A percentile compares a stretch with the other conserved stretches of the same genome.
Evolutionary conservation across 1,140 invertebrate species (phyloP).

Genomic region (Sesamia nonagrioides): DNA sequence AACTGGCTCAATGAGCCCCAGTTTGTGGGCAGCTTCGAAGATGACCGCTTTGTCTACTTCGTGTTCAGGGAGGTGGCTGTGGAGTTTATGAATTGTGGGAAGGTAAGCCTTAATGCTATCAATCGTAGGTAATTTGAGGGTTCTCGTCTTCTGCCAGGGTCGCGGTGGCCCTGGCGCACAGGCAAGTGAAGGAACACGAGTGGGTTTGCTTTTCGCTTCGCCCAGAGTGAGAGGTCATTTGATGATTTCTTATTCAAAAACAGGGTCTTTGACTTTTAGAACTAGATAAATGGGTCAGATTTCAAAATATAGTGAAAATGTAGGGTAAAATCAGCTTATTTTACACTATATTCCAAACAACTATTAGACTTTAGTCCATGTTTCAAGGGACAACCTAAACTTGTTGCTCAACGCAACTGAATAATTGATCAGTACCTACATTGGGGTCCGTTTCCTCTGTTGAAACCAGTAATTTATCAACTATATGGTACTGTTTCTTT

Average conservation of each 20-base stretch:
- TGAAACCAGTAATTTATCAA: background rate
- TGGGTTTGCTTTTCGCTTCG: too few species aligned
- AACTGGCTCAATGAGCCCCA: slow-evolving; percentile 98
- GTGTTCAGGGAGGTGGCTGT: slow-evolving; percentile 96
- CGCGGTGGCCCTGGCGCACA: too few species aligned
- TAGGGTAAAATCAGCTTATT: too few species aligned
- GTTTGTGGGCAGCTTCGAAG: slow-evolving; percentile 97
- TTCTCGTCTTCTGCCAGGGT: too few species aligned
- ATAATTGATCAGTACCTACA: background rate
- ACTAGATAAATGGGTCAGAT: too few species aligned
- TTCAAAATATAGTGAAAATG: too few species aligned
- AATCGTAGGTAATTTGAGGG: too few species aligned
- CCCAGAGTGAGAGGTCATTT: too few species aligned
- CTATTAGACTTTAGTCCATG: background rate
- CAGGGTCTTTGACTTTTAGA: too few species aligned
- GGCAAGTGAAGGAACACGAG: too few species aligned
- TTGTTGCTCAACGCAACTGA: background rate
- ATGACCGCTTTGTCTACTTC: slow-evolving; percentile 96
- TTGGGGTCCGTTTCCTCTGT: background rate
- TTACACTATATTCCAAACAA: too few species aligned
- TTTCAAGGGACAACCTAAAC: background rate
- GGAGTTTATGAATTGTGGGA: slow-evolving; percentile 97
- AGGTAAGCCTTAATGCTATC: slow-evolving; percentile 91
- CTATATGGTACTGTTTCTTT: background rate
- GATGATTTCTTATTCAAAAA: too few species aligned